These are phyloP conservation scores for Dendrophyllia cribrosa DNA, from an alignment of 64 coral and sea anemone genomes.

Conservation along the genomic window DNA sequence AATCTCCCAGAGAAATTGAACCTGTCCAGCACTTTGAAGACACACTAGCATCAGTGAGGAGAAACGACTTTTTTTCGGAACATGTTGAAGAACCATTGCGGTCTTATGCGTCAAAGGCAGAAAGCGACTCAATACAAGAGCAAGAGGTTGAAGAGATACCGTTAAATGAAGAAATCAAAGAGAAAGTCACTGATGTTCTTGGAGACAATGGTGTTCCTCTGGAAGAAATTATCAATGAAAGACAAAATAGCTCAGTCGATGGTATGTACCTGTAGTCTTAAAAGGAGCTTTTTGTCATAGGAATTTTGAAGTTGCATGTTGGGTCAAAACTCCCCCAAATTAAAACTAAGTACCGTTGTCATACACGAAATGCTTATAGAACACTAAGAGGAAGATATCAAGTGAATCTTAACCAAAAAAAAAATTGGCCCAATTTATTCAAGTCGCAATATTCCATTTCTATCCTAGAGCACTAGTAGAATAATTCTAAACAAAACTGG, in stretches of 20 bases:
- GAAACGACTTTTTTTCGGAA: background rate
- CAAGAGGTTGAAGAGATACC: background rate
- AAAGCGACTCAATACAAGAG: background rate
- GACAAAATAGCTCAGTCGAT: background rate
- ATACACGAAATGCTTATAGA: too few relatives aligned
- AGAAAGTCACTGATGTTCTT: slow-evolving; percentile 1
- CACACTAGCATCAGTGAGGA: background rate
- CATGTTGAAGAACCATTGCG: slow-evolving; percentile 8
- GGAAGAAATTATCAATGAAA: background rate
- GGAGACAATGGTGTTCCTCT: slow-evolving; percentile 11
- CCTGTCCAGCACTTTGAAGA: background rate
- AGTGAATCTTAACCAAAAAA: too few relatives aligned
- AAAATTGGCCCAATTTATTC: too few relatives aligned
- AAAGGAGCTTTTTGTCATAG: too few relatives aligned
- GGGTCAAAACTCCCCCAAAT: too few relatives aligned
- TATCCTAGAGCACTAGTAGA: too few relatives aligned
- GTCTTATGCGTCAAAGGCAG: background rate
- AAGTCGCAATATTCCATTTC: too few relatives aligned
- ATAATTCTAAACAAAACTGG: too few relatives aligned
- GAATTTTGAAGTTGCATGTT: too few relatives aligned
- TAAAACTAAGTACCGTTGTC: too few relatives aligned
- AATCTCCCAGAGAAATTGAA: background rate
- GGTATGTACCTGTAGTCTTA: background rate
- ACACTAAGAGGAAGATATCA: too few relatives aligned
- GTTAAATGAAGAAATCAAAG: background rate